Evolutionary conservation across 2,797 vertebrate species (phyloP), one percentile per base, ranked within the genome.

Genomic region (Paguma larvata): DNA sequence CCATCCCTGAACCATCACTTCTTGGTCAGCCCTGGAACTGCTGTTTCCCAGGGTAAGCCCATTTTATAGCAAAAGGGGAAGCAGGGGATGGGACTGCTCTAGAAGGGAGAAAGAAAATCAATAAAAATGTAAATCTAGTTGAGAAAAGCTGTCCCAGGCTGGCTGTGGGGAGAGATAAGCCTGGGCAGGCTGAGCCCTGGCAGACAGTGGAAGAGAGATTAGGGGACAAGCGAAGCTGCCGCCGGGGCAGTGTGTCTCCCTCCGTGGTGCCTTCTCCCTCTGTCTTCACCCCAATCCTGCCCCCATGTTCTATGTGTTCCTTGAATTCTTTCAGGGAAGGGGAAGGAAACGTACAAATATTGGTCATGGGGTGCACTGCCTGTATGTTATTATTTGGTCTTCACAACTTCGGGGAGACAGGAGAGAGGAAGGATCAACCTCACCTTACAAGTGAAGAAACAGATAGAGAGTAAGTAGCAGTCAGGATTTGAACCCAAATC

Each of bases 111-210:
- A 94, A 89, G 95, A 85, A 97, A 98, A 97, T 97, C 95, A 97
- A 97, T 98, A 97, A 97, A 97, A 97, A 97, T 98, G 97, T 98
- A 97, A 98, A 98, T 98, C 96, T 93, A 53, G 91, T 97, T 89
- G 95, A 84, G 90, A 86, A 97, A 95, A 97, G 85, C 95, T 93
- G 88, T 94, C 93, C 97, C 95, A 94, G 32, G 59, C 93, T 97
- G 91, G 97, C 97, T 97, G 97, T 89, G 67, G 94, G 62, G 86
- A 92, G 80, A 98, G 97, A 97, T 95, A 98, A 98, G 97, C 62
- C 89, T 41, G 63, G 96, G 73, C 77, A 8, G 34, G 72, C 86
- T 97, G 96, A 97, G 88, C 68, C 59, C 59, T 82, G 59, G 68
- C 68, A 94, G 97, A 97, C 85, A 91, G 96, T 15, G 14, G 79